phyloP scores from a whole-genome alignment of 2,888 invertebrate genomes.

The Lepidochrysops patricia region DNA sequence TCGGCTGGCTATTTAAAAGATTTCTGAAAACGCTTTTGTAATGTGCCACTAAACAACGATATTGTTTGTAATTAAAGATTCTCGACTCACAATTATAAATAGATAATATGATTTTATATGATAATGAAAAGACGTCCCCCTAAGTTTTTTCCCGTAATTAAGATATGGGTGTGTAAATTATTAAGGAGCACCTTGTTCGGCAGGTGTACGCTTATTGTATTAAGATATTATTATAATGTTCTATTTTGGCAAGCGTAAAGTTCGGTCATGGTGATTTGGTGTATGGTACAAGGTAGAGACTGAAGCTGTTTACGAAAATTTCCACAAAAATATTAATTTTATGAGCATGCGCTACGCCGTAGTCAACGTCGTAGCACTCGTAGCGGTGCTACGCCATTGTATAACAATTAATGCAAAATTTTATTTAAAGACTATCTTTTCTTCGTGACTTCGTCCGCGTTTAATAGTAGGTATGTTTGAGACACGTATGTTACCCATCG shows the following conservation, averaged over 20 bases:
- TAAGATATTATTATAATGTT: slow-evolving; percentile 62
- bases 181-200: slow-evolving; percentile 22
- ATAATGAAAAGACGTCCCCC: not conserved
- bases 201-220: slow-evolving; percentile 48
- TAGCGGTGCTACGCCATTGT: not conserved
- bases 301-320: not conserved
- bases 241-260: slow-evolving; percentile 67
- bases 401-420: no score
- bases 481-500: no score
- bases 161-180: not conserved
- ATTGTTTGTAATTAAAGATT: not conserved
- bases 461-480: no score
- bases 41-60: not conserved
- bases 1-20: not conserved
- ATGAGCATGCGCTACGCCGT: not conserved
- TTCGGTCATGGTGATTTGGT: slow-evolving; percentile 34
- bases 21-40: not conserved
- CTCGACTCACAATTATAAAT: no score
- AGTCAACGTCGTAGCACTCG: not conserved
- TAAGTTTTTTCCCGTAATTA: not conserved
- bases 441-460: no score
- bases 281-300: slow-evolving; percentile 23
- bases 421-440: no score
- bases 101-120: not conserved
- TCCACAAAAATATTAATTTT: not conserved